phyloP scores from a whole-genome alignment of 2,113 vertebrate species.

The Ceratotherium simum region DNA sequence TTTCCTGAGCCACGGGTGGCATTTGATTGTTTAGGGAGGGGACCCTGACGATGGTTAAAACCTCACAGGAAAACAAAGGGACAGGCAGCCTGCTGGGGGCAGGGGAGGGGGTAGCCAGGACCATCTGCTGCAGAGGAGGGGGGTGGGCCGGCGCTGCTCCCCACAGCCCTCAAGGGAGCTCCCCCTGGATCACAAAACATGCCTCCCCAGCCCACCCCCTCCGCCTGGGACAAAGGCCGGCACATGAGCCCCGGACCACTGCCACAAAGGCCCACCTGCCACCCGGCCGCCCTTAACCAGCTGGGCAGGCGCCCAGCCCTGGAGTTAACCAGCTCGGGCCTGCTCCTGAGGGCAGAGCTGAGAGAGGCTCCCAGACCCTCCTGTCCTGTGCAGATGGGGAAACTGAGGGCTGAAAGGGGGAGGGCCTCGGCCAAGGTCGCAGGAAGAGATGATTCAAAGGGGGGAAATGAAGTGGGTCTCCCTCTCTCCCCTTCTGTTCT shows the following conservation, averaged over 20 bases:
- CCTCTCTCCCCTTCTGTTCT: background rate
- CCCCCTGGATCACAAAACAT: constrained; percentile 83
- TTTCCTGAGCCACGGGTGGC: background rate
- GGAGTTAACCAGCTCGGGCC: constrained; percentile 53
- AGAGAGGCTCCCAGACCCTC: background rate
- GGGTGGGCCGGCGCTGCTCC: background rate
- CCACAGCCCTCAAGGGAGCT: background rate
- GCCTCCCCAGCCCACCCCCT: constrained; percentile 80
- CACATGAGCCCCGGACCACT: background rate
- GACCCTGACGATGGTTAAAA: constrained; percentile 52
- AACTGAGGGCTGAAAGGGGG: background rate
- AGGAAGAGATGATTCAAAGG: background rate
- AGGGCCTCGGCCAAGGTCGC: background rate
- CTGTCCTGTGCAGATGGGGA: background rate
- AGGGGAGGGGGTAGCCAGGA: background rate
- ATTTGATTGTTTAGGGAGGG: constrained; percentile 44
- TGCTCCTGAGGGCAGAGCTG: background rate
- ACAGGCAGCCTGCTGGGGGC: background rate
- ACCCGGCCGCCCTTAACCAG: constrained; percentile 81
- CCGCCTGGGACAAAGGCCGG: constrained; percentile 74
- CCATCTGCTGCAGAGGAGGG: constrained; percentile 75
- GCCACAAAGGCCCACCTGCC: constrained; percentile 85
- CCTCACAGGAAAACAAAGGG: constrained; percentile 63
- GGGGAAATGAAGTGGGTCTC: background rate
- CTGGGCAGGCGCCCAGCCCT: background rate